Percentiles rank a stretch among this genome's conserved stretches.
These are phyloP conservation scores for Lates calcarifer DNA, from an alignment of 2,113 vertebrate species.

Conservation along the genomic window DNA sequence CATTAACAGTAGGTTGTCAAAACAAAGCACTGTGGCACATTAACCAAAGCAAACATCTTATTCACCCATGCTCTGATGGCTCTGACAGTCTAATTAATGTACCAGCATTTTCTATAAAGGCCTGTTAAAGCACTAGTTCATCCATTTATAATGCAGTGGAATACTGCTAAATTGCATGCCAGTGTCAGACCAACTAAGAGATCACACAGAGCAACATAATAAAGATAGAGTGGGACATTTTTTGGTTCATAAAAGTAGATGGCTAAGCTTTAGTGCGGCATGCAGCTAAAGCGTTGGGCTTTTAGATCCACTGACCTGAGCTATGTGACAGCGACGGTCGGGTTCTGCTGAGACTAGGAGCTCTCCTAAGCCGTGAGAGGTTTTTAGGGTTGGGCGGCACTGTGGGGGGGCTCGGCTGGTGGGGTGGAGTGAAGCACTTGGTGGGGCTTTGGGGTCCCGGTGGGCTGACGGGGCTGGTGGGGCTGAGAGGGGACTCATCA, in stretches of 20 bases:
- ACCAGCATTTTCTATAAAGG: conserved; percentile 39
- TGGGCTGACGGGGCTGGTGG: conserved; percentile 62
- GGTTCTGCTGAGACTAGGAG: conserved; percentile 83
- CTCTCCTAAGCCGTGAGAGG: conserved; percentile 78
- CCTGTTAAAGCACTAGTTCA: conserved; percentile 24
- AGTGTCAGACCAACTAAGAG: background rate
- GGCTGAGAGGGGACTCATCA: conserved; percentile 71
- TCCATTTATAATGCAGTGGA: conserved; percentile 34
- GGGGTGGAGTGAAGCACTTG: conserved; percentile 78
- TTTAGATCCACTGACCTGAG: conserved; percentile 76
- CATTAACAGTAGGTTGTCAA: conserved; percentile 64
- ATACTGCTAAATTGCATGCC: background rate
- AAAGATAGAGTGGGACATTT: conserved; percentile 7
- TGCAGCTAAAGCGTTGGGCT: background rate
- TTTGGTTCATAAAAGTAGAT: conserved; percentile 3
- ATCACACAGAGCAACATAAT: background rate
- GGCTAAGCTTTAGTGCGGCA: background rate
- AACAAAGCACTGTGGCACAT: conserved; percentile 65
- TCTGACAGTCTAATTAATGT: conserved; percentile 51
- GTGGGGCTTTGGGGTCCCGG: conserved; percentile 63
- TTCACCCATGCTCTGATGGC: conserved; percentile 42
- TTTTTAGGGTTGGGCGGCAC: conserved; percentile 76
- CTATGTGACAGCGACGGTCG: conserved; percentile 75
- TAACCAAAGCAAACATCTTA: conserved; percentile 55
- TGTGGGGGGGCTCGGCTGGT: conserved; percentile 82